These are phyloP conservation scores for Hypotaenidia okinawae DNA, from an alignment of 2,797 vertebrate genomes.

Conservation along the genomic window DNA sequence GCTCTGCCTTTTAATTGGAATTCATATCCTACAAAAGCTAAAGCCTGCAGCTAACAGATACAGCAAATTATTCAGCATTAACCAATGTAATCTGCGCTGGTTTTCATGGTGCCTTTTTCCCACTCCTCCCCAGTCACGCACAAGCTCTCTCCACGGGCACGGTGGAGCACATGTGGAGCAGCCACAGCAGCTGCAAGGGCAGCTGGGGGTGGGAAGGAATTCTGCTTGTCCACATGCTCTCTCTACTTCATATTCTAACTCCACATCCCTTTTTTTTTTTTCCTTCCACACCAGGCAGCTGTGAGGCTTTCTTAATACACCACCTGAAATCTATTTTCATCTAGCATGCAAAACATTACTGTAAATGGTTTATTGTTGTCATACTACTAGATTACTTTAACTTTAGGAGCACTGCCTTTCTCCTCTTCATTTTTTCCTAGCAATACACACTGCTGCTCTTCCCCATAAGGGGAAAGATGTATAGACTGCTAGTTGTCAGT, in stretches of 20 bases:
- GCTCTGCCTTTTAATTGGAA: not conserved
- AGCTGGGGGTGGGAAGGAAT: not conserved
- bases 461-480: slow-evolving; percentile 50
- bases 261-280: not conserved
- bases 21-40: not conserved
- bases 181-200: not conserved
- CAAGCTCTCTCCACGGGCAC: not conserved
- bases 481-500: slow-evolving; percentile 60
- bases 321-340: slow-evolving; percentile 51
- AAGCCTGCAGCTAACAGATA: slow-evolving; percentile 30
- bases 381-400: slow-evolving; percentile 44
- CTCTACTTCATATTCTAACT: slow-evolving; percentile 13
- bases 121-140: not conserved
- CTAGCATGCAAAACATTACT: slow-evolving; percentile 52
- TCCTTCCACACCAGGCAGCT: not conserved
- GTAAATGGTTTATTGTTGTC: slow-evolving; percentile 52
- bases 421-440: slow-evolving; percentile 55
- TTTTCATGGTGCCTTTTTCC: not conserved
- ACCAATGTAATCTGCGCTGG: not conserved
- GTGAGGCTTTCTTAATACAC: slow-evolving; percentile 16
- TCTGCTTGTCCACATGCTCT: not conserved
- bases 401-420: slow-evolving; percentile 21
- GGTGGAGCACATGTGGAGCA: not conserved
- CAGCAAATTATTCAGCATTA: slow-evolving; percentile 31
- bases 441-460: not conserved